Evolutionary conservation across 2,888 invertebrate species (phyloP).

Genomic region (Drosophila niveifrons): DNA sequence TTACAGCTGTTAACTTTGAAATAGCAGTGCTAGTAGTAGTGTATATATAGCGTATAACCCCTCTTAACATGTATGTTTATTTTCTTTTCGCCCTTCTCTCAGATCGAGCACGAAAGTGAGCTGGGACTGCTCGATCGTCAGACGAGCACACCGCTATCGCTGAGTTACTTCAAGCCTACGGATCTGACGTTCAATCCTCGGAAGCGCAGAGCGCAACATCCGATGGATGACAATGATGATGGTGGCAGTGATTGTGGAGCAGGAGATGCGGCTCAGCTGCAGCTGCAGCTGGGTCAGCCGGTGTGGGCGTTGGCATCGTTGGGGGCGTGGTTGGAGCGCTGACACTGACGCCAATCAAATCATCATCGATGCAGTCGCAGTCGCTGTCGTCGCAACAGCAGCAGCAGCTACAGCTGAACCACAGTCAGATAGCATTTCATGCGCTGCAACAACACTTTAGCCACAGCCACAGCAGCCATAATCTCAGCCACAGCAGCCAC

Average conservation of each 20-base stretch:
- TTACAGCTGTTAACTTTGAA: too few species aligned
- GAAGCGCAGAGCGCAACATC: slow-evolving; percentile 68
- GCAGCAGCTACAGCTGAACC: slow-evolving; percentile 62
- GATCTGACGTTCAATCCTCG: slow-evolving; percentile 74
- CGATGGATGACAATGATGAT: slow-evolving; percentile 59
- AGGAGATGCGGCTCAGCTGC: not conserved
- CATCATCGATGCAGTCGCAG: slow-evolving; percentile 37
- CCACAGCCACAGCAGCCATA: slow-evolving; percentile 71
- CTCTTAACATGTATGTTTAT: not conserved
- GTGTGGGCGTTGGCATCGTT: slow-evolving; percentile 51
- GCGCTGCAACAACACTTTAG: slow-evolving; percentile 73
- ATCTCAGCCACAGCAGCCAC: slow-evolving; percentile 51
- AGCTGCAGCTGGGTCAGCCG: slow-evolving; percentile 22
- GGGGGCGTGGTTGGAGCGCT: slow-evolving; percentile 70
- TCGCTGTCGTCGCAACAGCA: slow-evolving; percentile 23
- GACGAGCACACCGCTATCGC: slow-evolving; percentile 76
- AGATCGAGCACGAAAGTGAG: slow-evolving; percentile 81
- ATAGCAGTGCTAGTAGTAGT: too few species aligned
- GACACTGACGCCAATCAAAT: slow-evolving; percentile 73
- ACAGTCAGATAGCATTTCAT: slow-evolving; percentile 76
- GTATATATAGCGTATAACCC: too few species aligned
- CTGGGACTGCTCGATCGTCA: slow-evolving; percentile 69
- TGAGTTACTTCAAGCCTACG: slow-evolving; percentile 78
- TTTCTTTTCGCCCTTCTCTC: slow-evolving; percentile 10
- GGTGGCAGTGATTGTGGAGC: slow-evolving; percentile 26